Conservation (phyloP, 2,797 vertebrate species). For the Adrianichthys oophorus region DNA sequence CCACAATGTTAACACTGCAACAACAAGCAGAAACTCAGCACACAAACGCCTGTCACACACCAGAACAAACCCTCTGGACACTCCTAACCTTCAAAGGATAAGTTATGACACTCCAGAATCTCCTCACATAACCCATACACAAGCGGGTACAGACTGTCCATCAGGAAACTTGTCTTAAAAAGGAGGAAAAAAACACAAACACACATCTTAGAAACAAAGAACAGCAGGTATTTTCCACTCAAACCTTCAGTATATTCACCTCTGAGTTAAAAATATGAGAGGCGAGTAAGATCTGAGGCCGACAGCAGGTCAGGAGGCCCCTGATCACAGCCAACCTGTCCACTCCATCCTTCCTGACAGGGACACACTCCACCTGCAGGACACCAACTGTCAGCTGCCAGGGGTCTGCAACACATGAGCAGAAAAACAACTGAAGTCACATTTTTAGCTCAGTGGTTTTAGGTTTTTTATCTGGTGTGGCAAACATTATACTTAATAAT, state of each 20-base stretch:
- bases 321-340: constrained; percentile 77
- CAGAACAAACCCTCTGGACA: background rate
- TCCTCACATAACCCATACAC: constrained; percentile 76
- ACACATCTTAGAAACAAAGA: background rate
- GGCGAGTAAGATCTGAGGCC: constrained; percentile 73
- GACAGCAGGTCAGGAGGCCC: constrained; percentile 85
- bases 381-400: constrained; percentile 71
- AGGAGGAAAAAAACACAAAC: background rate
- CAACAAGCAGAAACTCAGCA: constrained; percentile 17
- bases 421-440: background rate
- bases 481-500: background rate
- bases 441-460: background rate
- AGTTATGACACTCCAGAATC: constrained; percentile 80
- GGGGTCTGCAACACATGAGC: constrained; percentile 51
- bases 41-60: background rate
- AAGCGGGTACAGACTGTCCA: constrained; percentile 81
- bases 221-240: background rate
- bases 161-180: constrained; percentile 77
- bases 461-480: background rate
- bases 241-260: constrained; percentile 50
- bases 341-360: constrained; percentile 60
- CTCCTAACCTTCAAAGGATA: constrained; percentile 85
- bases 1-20: constrained; percentile 84
- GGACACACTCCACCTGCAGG: constrained; percentile 60
- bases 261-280: constrained; percentile 33